Percentiles rank a stretch among this genome's conserved stretches.
Conservation (phyloP, 2,888 invertebrate genomes). For the Brenthis ino region DNA sequence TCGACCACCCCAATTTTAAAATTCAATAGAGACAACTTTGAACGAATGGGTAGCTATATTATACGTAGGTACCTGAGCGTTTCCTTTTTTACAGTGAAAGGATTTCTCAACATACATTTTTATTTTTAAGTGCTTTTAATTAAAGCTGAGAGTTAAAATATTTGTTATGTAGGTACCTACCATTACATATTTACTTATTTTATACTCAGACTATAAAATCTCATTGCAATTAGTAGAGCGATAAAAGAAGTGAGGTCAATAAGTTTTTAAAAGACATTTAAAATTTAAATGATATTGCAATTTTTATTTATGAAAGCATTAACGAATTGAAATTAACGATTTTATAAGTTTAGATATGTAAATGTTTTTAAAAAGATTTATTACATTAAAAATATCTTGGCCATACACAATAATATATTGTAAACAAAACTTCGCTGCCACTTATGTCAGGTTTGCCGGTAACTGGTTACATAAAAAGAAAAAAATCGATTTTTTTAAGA, state of each 20-base stretch:
- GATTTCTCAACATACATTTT: constrained; percentile 23
- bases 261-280: constrained; percentile 23
- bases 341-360: background rate
- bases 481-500: too few species aligned
- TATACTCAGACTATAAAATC: constrained; percentile 29
- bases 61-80: background rate
- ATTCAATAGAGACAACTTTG: constrained; percentile 19
- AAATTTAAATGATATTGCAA: constrained; percentile 20
- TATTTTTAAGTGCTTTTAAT: constrained; percentile 25
- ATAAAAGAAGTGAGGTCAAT: constrained; percentile 34
- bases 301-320: constrained; percentile 9
- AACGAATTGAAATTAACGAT: background rate
- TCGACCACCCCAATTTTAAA: constrained; percentile 48
- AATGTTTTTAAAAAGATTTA: background rate
- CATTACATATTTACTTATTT: constrained; percentile 30
- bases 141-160: constrained; percentile 28
- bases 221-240: constrained; percentile 27
- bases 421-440: too few species aligned
- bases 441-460: too few species aligned
- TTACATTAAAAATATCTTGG: too few species aligned
- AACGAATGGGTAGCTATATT: background rate
- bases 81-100: constrained; percentile 22
- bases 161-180: constrained; percentile 29
- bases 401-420: background rate
- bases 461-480: too few species aligned